These are phyloP conservation scores for Chrysina gloriosa DNA, from an alignment of 2,888 invertebrate species.

Conservation along the genomic window DNA sequence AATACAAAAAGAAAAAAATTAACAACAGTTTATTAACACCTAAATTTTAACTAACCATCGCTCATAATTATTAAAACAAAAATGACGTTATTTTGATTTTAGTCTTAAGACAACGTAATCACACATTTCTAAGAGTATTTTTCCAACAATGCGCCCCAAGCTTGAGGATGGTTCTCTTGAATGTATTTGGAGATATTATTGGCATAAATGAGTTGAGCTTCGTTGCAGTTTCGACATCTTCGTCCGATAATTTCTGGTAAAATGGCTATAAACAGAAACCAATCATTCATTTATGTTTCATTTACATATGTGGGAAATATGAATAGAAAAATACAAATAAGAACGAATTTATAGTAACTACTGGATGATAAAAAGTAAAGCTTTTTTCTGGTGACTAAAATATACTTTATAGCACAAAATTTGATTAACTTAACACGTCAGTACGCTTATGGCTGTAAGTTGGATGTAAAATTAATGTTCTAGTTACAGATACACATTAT, in stretches of 20 bases:
- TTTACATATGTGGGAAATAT: no score
- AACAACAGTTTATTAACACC: no score
- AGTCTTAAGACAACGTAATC: neutral
- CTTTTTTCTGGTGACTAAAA: no score
- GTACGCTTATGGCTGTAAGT: no score
- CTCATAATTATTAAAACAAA: no score
- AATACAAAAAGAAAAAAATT: no score
- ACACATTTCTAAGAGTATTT: conserved; percentile 59
- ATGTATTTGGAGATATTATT: conserved; percentile 68
- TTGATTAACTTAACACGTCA: neutral
- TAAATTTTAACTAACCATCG: no score
- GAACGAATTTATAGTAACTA: neutral
- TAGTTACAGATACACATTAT: no score
- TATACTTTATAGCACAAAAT: neutral
- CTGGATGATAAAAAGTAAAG: no score
- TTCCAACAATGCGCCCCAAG: conserved; percentile 66
- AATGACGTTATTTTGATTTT: neutral
- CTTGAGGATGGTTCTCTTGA: conserved; percentile 67
- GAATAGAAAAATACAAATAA: neutral
- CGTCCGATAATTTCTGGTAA: conserved; percentile 70
- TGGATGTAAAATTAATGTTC: no score
- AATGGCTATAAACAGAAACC: conserved; percentile 64
- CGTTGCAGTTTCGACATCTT: conserved; percentile 68
- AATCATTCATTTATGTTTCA: no score
- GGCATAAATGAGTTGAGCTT: conserved; percentile 67